Conservation (phyloP, 2,797 vertebrate species). For the Knipowitschia caucasica region DNA sequence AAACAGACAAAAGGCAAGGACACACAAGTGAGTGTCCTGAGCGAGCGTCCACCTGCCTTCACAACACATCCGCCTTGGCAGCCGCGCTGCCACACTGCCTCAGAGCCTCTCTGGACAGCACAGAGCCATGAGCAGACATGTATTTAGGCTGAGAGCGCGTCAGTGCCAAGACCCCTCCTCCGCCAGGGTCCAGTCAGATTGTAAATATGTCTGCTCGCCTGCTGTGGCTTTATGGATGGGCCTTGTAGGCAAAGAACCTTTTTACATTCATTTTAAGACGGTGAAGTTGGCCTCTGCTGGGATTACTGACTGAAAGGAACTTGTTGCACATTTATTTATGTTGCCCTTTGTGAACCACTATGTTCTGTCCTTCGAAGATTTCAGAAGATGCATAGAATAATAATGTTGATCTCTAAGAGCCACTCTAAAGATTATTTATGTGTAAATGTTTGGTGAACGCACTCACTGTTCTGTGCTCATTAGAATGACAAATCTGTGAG, state of each 20-base stretch:
- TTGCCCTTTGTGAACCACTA: conserved; percentile 29
- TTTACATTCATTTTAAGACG: conserved; percentile 43
- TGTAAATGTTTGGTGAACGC: conserved; percentile 44
- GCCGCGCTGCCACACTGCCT: conserved; percentile 66
- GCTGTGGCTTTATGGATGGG: conserved; percentile 54
- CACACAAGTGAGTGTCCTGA: conserved; percentile 68
- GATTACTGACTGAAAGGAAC: conserved; percentile 45
- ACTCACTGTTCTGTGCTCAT: conserved; percentile 40
- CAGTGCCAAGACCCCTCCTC: conserved; percentile 69
- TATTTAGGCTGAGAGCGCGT: conserved; percentile 48
- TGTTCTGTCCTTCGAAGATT: conserved; percentile 40
- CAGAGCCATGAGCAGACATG: conserved; percentile 46
- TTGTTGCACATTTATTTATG: conserved; percentile 54
- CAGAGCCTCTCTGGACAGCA: conserved; percentile 41
- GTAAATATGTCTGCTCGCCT: conserved; percentile 61
- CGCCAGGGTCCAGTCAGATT: conserved; percentile 50
- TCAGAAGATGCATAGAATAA: conserved; percentile 30
- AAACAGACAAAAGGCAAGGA: conserved; percentile 73
- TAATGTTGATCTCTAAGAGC: conserved; percentile 16
- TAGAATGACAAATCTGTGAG: conserved; percentile 13
- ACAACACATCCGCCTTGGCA: conserved; percentile 70
- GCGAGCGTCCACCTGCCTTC: conserved; percentile 65
- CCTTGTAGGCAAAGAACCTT: conserved; percentile 47
- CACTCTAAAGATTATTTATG: conserved; percentile 35
- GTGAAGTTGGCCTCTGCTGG: conserved; percentile 41